Conservation (phyloP, 2,797 vertebrate species). For the Eleutherodactylus coqui region DNA sequence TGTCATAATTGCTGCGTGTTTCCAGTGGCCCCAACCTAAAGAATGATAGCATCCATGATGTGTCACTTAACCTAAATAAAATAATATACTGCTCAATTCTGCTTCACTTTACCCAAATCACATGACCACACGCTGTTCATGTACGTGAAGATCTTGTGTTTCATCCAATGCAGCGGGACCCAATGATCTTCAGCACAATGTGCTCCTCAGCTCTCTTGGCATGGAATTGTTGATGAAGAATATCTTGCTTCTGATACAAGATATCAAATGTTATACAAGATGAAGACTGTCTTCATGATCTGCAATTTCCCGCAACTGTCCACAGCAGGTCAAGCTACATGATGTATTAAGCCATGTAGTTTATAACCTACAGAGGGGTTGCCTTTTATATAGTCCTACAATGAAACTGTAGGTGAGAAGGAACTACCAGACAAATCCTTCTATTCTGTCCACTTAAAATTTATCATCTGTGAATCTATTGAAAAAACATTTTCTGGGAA, state of each 20-base stretch:
- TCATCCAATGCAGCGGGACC: not conserved
- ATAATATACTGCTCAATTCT: not conserved
- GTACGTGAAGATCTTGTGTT: not conserved
- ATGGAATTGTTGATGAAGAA: not conserved
- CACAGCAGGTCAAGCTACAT: not conserved
- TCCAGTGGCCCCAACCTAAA: not conserved
- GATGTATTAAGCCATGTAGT: constrained; percentile 43
- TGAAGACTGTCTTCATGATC: not conserved
- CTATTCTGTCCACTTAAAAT: constrained; percentile 66
- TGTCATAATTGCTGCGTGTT: not conserved
- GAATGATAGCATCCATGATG: not conserved
- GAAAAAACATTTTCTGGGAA: constrained; percentile 74
- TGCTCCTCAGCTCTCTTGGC: not conserved
- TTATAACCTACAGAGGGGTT: constrained; percentile 1
- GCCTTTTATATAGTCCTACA: constrained; percentile 43
- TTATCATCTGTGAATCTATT: constrained; percentile 74
- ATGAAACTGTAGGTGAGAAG: constrained; percentile 36
- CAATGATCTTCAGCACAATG: not conserved
- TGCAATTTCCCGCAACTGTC: not conserved
- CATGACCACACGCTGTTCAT: not conserved
- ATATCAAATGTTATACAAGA: constrained; percentile 5
- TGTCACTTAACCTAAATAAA: not conserved
- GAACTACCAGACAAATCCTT: constrained; percentile 67
- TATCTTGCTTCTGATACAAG: not conserved
- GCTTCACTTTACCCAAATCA: not conserved